Percentiles rank a stretch among this genome's conserved stretches.
Conservation (phyloP, 1,140 invertebrate genomes). For the Bombus confusus region DNA sequence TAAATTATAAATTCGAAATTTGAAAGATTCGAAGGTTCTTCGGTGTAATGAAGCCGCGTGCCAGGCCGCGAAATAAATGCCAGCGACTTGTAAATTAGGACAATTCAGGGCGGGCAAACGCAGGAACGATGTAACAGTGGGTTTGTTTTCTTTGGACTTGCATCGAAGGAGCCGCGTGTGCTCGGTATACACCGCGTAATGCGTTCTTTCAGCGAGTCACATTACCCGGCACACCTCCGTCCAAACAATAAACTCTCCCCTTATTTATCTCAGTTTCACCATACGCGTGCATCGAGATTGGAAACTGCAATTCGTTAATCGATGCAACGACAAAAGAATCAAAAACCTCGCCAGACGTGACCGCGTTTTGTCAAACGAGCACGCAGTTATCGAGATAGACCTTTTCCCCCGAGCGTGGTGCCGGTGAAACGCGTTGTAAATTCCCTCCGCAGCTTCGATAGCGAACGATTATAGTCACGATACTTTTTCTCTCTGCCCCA, state of each 20-base stretch:
- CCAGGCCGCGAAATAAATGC: conserved; percentile 4
- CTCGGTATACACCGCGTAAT: conserved; percentile 30
- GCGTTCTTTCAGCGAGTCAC: conserved; percentile 42
- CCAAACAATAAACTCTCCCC: conserved; percentile 20
- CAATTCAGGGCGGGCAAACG: conserved; percentile 28
- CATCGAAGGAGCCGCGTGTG: neutral
- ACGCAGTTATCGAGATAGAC: neutral
- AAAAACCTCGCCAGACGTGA: neutral
- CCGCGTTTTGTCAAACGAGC: conserved; percentile 9
- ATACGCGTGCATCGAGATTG: neutral
- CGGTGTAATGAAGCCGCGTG: neutral
- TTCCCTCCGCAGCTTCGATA: conserved; percentile 14
- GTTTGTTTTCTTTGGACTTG: conserved; percentile 50
- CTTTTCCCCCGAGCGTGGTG: neutral
- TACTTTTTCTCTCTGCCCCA: neutral
- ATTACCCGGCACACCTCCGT: neutral
- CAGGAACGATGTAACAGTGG: conserved; percentile 28
- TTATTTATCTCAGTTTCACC: neutral
- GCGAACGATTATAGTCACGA: conserved; percentile 12
- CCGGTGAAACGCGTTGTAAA: conserved; percentile 16
- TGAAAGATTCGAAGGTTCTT: neutral
- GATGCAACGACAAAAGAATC: neutral
- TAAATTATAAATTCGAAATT: neutral
- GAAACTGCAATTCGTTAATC: neutral
- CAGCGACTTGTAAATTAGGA: conserved; percentile 43